Percentiles rank a stretch among this genome's conserved stretches.
phyloP scores from a whole-genome alignment of 2,888 invertebrate genomes.

The Ariolimax columbianus region DNA sequence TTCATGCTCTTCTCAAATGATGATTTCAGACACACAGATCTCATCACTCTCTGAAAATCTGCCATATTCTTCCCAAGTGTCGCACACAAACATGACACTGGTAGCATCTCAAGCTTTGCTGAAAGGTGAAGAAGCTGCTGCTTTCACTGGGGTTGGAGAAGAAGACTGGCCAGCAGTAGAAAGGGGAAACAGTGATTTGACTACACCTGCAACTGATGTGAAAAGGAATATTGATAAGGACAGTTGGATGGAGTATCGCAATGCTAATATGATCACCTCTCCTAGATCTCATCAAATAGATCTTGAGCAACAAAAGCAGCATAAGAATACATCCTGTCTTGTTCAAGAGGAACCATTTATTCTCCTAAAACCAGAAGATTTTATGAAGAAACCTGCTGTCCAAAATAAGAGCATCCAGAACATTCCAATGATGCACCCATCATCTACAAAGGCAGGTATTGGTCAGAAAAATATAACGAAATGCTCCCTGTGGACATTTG shows the following conservation, averaged over 20 bases:
- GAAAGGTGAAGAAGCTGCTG: not conserved
- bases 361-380: conserved; percentile 57
- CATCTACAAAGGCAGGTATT: not conserved
- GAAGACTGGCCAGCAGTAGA: not conserved
- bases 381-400: conserved; percentile 51
- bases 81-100: conserved; percentile 9
- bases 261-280: not conserved
- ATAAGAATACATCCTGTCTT: not conserved
- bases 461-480: not conserved
- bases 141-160: not conserved
- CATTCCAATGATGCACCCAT: not conserved
- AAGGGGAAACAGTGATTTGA: not conserved
- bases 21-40: conserved; percentile 43
- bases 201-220: not conserved
- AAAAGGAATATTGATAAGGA: conserved; percentile 15
- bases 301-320: conserved; percentile 22
- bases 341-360: not conserved
- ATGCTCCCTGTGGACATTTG: conserved; percentile 7
- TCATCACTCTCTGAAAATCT: conserved; percentile 49
- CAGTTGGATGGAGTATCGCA: not conserved
- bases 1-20: conserved; percentile 32
- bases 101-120: not conserved
- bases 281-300: not conserved
- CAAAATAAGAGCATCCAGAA: not conserved
- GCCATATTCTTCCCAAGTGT: conserved; percentile 46